Percentiles rank a stretch among this genome's conserved stretches.
Evolutionary conservation across 2,797 vertebrate species (phyloP).

Genomic region (Atherinosoma microstoma): DNA sequence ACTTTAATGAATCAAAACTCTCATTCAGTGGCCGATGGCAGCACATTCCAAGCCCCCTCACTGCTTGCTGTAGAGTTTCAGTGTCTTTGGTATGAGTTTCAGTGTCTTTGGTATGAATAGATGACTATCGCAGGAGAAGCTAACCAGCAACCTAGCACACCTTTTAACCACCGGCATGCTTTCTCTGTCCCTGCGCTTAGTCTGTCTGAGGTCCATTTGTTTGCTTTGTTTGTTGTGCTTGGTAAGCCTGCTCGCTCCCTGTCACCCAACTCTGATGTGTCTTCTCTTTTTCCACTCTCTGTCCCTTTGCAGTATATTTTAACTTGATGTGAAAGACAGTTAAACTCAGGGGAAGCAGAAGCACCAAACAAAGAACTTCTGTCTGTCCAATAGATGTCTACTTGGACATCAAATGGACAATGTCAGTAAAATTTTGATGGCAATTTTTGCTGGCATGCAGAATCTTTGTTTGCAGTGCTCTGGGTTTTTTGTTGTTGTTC

Average conservation of each 20-base stretch:
- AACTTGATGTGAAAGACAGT: conserved; percentile 49
- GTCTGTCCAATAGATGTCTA: conserved; percentile 12
- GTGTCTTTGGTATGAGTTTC: conserved; percentile 9
- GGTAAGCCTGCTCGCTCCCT: conserved; percentile 53
- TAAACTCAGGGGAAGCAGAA: conserved; percentile 44
- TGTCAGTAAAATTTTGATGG: conserved; percentile 21
- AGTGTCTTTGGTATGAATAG: conserved; percentile 16
- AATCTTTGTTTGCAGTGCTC: conserved; percentile 61
- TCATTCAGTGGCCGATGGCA: conserved; percentile 7
- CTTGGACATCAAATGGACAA: conserved; percentile 17
- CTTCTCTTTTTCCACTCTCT: conserved; percentile 34
- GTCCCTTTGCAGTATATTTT: conserved; percentile 39
- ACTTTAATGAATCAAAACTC: conserved; percentile 29
- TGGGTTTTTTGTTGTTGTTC: conserved; percentile 3
- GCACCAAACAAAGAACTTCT: conserved; percentile 69
- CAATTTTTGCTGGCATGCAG: conserved; percentile 17
- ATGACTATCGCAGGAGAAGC: conserved; percentile 52
- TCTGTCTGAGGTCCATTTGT: conserved; percentile 71
- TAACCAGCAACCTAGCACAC: conserved; percentile 54
- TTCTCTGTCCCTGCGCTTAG: conserved; percentile 62
- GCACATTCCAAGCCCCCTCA: conserved; percentile 36
- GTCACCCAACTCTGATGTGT: conserved; percentile 38
- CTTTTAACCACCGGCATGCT: conserved; percentile 62
- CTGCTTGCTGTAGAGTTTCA: conserved; percentile 40
- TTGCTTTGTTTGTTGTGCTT: conserved; percentile 68